Conservation (phyloP, 2,888 invertebrate genomes). For the Teleiodes luculella region DNA sequence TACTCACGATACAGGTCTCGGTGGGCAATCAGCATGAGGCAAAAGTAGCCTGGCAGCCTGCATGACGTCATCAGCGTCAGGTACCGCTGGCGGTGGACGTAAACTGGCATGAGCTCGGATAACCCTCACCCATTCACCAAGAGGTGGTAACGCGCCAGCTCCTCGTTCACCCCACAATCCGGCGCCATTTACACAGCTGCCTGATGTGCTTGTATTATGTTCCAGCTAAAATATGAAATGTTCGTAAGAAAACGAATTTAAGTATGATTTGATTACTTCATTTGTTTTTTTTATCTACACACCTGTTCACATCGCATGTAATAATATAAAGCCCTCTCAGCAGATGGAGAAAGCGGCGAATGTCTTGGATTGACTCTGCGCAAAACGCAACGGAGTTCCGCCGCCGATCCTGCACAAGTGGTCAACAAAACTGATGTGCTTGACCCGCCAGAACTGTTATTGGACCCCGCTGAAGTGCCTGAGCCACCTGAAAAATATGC, state of each 20-base stretch:
- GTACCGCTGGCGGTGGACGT: conserved; percentile 86
- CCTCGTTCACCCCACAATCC: conserved; percentile 91
- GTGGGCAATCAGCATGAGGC: conserved; percentile 94
- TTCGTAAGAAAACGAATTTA: too few species aligned
- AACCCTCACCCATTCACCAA: conserved; percentile 94
- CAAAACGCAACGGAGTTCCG: conserved; percentile 87
- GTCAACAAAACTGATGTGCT: conserved; percentile 81
- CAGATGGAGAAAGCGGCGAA: conserved; percentile 80
- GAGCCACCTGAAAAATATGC: conserved; percentile 47
- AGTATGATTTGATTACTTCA: too few species aligned
- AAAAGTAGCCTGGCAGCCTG: conserved; percentile 91
- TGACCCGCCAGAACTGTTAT: conserved; percentile 41
- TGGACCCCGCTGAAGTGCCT: conserved; percentile 52
- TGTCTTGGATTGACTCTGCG: conserved; percentile 79
- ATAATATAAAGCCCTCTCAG: conserved; percentile 90
- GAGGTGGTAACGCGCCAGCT: conserved; percentile 91
- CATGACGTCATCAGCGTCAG: conserved; percentile 92
- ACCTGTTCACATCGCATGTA: conserved; percentile 95
- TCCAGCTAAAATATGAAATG: conserved; percentile 73
- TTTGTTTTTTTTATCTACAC: conserved; percentile 33
- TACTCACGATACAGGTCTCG: conserved; percentile 83
- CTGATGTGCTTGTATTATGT: conserved; percentile 61
- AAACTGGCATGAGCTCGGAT: conserved; percentile 90
- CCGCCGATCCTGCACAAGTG: conserved; percentile 91
- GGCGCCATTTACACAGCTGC: conserved; percentile 38